These are phyloP conservation scores for Alouatta palliata DNA, from an alignment of 2,113 vertebrate species.

Conservation along the genomic window DNA sequence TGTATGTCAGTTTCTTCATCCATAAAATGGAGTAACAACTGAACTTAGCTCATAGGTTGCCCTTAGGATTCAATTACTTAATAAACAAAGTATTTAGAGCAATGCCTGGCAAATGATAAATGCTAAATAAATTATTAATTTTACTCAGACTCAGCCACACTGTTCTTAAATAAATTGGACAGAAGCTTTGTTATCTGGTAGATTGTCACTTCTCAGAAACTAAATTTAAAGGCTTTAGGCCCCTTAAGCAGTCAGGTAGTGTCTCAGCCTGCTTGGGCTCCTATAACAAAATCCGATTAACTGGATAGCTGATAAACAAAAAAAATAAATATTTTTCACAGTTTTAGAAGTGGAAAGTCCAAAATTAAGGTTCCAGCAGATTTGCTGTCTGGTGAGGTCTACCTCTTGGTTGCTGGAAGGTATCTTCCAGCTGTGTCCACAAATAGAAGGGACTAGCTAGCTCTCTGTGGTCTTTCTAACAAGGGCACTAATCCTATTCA, in stretches of 20 bases:
- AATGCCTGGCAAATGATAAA: neutral
- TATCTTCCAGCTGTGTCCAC: neutral
- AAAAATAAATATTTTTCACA: neutral
- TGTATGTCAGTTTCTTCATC: neutral
- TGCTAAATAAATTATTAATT: neutral
- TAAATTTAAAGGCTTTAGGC: neutral
- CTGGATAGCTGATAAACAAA: neutral
- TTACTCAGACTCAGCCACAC: neutral
- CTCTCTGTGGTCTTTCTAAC: neutral
- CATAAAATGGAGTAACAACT: neutral
- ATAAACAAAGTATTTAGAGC: neutral
- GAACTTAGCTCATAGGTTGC: neutral
- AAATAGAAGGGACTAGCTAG: neutral
- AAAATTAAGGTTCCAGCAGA: neutral
- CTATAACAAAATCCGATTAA: neutral
- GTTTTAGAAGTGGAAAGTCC: neutral
- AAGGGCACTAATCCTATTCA: neutral
- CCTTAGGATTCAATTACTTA: neutral
- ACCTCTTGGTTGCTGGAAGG: neutral
- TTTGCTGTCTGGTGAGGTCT: neutral
- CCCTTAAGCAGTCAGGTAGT: neutral
- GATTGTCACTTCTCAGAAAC: neutral
- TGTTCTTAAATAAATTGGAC: neutral
- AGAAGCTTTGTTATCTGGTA: neutral
- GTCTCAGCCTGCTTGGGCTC: neutral